A percentile compares a stretch with the other conserved stretches of the same genome.
Conservation (phyloP, 2,113 vertebrate genomes). For the Ornithorhynchus anatinus region DNA sequence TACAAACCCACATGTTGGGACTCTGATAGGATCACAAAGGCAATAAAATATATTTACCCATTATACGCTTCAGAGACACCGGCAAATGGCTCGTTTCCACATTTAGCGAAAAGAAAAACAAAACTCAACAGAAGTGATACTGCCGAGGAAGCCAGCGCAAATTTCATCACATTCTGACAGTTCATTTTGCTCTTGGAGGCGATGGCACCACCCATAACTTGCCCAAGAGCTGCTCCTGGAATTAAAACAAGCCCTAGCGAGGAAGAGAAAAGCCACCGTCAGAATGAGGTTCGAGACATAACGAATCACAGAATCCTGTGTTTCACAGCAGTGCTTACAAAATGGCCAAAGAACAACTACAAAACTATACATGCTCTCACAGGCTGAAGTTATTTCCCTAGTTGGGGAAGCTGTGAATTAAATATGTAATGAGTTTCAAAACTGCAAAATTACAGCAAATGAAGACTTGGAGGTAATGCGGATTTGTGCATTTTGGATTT, state of each 20-base stretch:
- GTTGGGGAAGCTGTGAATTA: neutral
- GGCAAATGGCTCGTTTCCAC: conserved; percentile 75
- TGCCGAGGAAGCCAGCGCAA: conserved; percentile 60
- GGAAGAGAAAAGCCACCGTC: conserved; percentile 57
- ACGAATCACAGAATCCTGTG: neutral
- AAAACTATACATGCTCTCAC: neutral
- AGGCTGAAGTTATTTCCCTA: neutral
- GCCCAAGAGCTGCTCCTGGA: conserved; percentile 80
- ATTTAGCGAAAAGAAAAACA: conserved; percentile 72
- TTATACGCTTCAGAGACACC: conserved; percentile 77
- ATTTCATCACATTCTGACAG: conserved; percentile 72
- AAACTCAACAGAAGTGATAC: conserved; percentile 63
- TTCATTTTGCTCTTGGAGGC: conserved; percentile 75
- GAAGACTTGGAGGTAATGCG: too few relatives aligned
- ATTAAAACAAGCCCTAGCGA: conserved; percentile 73
- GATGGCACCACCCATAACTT: conserved; percentile 78
- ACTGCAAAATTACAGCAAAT: neutral
- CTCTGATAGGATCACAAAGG: conserved; percentile 15
- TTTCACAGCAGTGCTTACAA: neutral
- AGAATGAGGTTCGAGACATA: conserved; percentile 31
- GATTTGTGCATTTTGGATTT: neutral
- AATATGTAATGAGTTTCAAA: neutral
- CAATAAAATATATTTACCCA: conserved; percentile 70
- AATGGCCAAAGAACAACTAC: neutral
- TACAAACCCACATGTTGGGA: too few relatives aligned